Conservation (phyloP, 2,113 vertebrate species). For the Mungos mungo region DNA sequence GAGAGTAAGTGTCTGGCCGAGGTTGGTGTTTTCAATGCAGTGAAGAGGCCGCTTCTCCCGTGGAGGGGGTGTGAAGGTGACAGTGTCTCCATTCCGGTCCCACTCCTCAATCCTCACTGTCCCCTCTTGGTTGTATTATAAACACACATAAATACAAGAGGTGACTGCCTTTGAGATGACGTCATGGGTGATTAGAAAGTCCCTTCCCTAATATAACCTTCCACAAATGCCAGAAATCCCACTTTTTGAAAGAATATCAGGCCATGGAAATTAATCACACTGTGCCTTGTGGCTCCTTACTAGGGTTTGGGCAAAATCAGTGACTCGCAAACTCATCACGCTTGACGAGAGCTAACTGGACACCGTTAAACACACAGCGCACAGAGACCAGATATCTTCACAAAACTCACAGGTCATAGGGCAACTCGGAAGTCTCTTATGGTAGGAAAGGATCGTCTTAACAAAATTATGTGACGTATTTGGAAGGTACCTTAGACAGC, state of each 20-base stretch:
- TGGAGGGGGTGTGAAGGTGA: not conserved
- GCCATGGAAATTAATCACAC: not conserved
- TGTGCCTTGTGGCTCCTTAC: not conserved
- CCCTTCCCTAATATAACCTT: not conserved
- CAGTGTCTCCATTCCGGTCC: not conserved
- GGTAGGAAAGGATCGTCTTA: not conserved
- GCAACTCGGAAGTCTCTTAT: not conserved
- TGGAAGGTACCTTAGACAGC: not conserved
- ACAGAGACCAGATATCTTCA: not conserved
- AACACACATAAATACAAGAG: not conserved
- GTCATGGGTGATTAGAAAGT: not conserved
- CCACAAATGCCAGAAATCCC: not conserved
- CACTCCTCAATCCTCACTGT: not conserved
- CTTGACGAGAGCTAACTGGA: not conserved
- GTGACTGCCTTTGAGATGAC: not conserved
- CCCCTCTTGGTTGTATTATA: too few relatives aligned
- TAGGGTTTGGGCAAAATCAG: not conserved
- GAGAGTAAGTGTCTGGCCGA: not conserved
- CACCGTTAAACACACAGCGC: not conserved
- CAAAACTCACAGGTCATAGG: not conserved
- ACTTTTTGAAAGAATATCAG: not conserved
- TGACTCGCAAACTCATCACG: not conserved
- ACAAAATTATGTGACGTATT: not conserved
- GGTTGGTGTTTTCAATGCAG: not conserved
- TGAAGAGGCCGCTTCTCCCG: not conserved